Percentiles rank a stretch among this genome's conserved stretches.
Conservation (phyloP, 2,888 invertebrate species). For the Meiosimyza platycephala region DNA sequence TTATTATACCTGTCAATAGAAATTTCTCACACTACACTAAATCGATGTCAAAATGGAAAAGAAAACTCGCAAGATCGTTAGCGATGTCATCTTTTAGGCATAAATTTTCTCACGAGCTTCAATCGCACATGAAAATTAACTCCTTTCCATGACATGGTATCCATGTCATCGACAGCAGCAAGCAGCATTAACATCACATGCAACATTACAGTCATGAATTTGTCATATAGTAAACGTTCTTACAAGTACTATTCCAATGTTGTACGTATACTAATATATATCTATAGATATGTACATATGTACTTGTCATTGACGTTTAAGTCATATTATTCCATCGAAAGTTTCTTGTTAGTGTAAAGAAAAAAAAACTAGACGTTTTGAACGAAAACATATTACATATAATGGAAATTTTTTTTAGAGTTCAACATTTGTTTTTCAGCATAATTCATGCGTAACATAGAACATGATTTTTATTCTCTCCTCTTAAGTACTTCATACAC, state of each 20-base stretch:
- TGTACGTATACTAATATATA: too few species aligned
- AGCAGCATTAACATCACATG: slow-evolving; percentile 1
- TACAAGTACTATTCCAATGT: too few species aligned
- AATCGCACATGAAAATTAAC: slow-evolving; percentile 52
- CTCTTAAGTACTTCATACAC: too few species aligned
- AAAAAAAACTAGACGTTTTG: slow-evolving; percentile 14
- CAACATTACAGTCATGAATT: not conserved
- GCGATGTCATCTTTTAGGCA: slow-evolving; percentile 9
- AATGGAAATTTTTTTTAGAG: slow-evolving; percentile 40
- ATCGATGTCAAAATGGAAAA: too few species aligned
- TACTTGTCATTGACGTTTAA: slow-evolving; percentile 27
- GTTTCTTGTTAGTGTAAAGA: slow-evolving; percentile 53
- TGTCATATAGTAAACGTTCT: too few species aligned
- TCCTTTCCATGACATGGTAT: slow-evolving; percentile 35
- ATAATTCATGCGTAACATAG: slow-evolving; percentile 56
- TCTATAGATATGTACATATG: too few species aligned
- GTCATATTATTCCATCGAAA: slow-evolving; percentile 48
- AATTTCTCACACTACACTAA: too few species aligned
- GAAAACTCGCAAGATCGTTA: slow-evolving; percentile 21
- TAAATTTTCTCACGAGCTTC: slow-evolving; percentile 55
- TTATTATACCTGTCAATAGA: slow-evolving; percentile 21
- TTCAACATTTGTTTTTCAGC: slow-evolving; percentile 53
- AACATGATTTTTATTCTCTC: slow-evolving; percentile 49
- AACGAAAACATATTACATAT: slow-evolving; percentile 26
- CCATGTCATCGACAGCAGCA: not conserved